These are phyloP conservation scores for Melinaea marsaeus DNA, from an alignment of 2,888 invertebrate species.

Conservation along the genomic window DNA sequence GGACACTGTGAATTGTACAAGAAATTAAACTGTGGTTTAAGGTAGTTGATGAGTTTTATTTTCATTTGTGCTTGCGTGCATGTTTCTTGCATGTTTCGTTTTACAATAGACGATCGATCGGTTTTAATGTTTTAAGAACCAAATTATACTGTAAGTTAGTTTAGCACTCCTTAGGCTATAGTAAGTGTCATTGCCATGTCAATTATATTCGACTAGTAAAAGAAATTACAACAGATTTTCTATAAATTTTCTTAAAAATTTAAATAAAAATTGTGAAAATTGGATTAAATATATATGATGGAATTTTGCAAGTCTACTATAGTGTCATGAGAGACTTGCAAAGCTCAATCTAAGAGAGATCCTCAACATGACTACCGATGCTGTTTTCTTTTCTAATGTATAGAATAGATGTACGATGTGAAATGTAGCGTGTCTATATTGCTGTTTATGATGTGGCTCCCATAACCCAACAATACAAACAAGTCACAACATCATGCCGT, in stretches of 20 bases:
- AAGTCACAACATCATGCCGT: conserved; percentile 35
- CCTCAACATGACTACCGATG: conserved; percentile 37
- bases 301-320: conserved; percentile 13
- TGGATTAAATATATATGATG: conserved; percentile 12
- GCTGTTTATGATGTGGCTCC: conserved; percentile 47
- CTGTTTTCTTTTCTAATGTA: conserved; percentile 48
- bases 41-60: conserved; percentile 67
- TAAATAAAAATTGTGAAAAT: conserved; percentile 24
- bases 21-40: conserved; percentile 66
- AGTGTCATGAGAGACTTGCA: conserved; percentile 7
- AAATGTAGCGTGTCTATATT: conserved; percentile 46
- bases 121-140: conserved; percentile 54
- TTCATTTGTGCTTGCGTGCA: conserved; percentile 58
- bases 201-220: conserved; percentile 76
- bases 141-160: conserved; percentile 68
- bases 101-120: conserved; percentile 1
- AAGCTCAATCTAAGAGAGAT: conserved; percentile 27
- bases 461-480: neutral
- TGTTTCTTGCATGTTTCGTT: conserved; percentile 53
- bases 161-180: conserved; percentile 74
- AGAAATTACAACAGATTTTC: conserved; percentile 65
- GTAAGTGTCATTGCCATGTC: conserved; percentile 76
- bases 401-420: conserved; percentile 63
- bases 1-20: conserved; percentile 70
- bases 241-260: conserved; percentile 41